Evolutionary conservation across 2,888 invertebrate species (phyloP).

Genomic region (Julus scanicus): DNA sequence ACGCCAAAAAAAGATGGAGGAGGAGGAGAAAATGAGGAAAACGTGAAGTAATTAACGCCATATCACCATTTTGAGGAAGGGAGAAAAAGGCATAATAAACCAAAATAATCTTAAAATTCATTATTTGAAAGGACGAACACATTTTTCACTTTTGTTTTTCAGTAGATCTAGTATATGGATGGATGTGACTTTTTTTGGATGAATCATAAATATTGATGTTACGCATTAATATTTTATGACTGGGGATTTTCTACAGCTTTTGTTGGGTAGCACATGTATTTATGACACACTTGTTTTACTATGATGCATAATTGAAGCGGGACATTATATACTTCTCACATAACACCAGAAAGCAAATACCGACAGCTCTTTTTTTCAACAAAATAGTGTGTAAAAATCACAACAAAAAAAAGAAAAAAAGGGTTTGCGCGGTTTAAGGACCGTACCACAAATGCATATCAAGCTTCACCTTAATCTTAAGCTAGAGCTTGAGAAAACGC

Average conservation of each 20-base stretch:
- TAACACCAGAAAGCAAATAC: slow-evolving; percentile 14
- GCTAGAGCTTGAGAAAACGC: too few species aligned
- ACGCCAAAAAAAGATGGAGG: background rate
- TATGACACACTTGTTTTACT: background rate
- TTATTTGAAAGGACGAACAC: slow-evolving; percentile 4
- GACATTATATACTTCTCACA: background rate
- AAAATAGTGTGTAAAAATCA: background rate
- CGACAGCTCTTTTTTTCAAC: background rate
- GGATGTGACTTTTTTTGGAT: background rate
- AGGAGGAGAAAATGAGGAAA: background rate
- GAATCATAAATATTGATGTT: background rate
- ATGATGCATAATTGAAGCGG: background rate
- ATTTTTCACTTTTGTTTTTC: background rate
- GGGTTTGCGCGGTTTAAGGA: too few species aligned
- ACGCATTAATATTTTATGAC: background rate
- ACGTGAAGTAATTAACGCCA: background rate
- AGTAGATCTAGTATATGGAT: background rate
- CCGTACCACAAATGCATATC: too few species aligned
- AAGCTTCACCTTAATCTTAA: too few species aligned
- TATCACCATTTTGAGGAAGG: background rate
- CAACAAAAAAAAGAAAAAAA: background rate
- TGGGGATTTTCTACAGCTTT: background rate
- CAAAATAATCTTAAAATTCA: background rate
- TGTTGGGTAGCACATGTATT: background rate
- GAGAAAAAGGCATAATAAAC: background rate